These are phyloP conservation scores for Epicampocera succincta DNA, from an alignment of 2,888 invertebrate genomes.

Conservation along the genomic window DNA sequence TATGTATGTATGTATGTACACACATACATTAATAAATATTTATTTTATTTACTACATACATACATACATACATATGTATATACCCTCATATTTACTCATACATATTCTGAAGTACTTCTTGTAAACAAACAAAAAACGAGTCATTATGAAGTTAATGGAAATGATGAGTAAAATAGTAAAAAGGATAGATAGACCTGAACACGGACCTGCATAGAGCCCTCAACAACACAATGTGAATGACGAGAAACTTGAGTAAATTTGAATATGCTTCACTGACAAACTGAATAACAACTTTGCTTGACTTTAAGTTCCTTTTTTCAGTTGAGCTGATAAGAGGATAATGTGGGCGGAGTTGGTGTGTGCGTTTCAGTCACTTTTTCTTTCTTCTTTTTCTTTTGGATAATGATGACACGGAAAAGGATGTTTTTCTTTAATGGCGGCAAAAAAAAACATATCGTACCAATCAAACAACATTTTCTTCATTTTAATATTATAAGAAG, in stretches of 20 bases:
- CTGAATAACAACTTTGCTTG: slow-evolving; percentile 13
- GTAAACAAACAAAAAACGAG: slow-evolving; percentile 11
- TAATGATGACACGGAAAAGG: slow-evolving; percentile 71
- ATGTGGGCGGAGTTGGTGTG: slow-evolving; percentile 73
- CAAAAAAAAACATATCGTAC: not conserved
- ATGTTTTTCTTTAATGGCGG: slow-evolving; percentile 53
- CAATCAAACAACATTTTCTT: slow-evolving; percentile 38
- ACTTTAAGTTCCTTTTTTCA: slow-evolving; percentile 26
- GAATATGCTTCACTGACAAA: slow-evolving; percentile 8
- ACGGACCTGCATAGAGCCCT: slow-evolving; percentile 2
- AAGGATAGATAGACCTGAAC: slow-evolving; percentile 15
- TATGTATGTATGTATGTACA: slow-evolving; percentile 12
- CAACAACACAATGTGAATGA: slow-evolving; percentile 5
- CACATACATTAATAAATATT: too few species aligned
- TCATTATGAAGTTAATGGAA: slow-evolving; percentile 31
- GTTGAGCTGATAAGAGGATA: slow-evolving; percentile 59
- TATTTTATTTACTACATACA: too few species aligned
- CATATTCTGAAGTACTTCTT: not conserved
- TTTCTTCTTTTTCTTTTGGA: slow-evolving; percentile 50
- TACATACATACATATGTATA: too few species aligned
- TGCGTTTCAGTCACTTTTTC: slow-evolving; percentile 16
- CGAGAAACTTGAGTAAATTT: slow-evolving; percentile 18
- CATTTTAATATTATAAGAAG: slow-evolving; percentile 37
- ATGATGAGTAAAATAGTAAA: slow-evolving; percentile 51
- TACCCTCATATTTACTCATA: too few species aligned